Evolutionary conservation across 2,888 invertebrate species (phyloP), one percentile per base, ranked within the genome.

Genomic region (Caenorhabditis imperialis): DNA sequence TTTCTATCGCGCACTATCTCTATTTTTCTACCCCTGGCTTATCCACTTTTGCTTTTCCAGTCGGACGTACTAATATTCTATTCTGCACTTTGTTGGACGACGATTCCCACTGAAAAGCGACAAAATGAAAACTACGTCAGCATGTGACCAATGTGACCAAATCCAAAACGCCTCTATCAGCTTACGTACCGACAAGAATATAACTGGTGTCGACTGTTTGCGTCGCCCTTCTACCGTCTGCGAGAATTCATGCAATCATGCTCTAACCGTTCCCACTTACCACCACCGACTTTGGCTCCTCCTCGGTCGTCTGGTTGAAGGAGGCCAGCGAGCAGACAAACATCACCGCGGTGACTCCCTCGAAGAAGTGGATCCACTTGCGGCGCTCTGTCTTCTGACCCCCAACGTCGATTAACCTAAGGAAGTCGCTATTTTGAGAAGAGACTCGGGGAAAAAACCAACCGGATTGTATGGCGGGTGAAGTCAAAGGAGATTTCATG

Each of bases 301-400:
- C 70, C n/a, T 74, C 69, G 12, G 50, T 44, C 0, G 55, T 53
- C 45, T 79, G 76, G 51, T 79, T 71, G 42, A 75, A 79, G 1
- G 70, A 75, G 1, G 75, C 50, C 53, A 77, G 27, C 1, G 79
- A 77, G 5, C 69, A 63, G 7, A 77, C 65, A 45, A 79, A 79
- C 55, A 77, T 72, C 8, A 79, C 79, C 1, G 77, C 76, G 2
- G 74, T 69, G 18, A 79, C 79, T 5, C 72, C 75, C 27, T 79
- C 79, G 53, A 79, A 79, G 48, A 74, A 79, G 30, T 79, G 79
- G 18, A 79, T 79, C 79, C 79, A 79, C 45, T 79, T 79, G 22
- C 75, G 70, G 12, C 77, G 63, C 23, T 79, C 77, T 1, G 79
- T 77, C 25, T 71, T 60, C 42, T 79, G 79, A 8, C 79, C 79